phyloP scores from a whole-genome alignment of 2,888 invertebrate species.

The Chymomyza procnemis region DNA sequence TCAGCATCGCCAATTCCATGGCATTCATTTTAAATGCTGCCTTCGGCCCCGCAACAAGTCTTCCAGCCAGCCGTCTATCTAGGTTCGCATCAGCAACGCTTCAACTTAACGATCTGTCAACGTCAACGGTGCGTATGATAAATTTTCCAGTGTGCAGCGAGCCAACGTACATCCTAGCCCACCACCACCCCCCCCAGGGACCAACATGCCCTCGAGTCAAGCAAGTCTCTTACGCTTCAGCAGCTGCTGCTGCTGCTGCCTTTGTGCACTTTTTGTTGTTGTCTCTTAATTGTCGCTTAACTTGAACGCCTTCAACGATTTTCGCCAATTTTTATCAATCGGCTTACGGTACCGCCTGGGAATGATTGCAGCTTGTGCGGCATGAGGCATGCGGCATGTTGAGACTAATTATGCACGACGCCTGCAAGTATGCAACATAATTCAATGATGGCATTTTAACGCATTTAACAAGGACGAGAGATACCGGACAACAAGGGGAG shows the following conservation, averaged over 20 bases:
- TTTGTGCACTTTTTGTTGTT: background rate
- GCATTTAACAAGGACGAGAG: background rate
- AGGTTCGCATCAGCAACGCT: constrained; percentile 17
- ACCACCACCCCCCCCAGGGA: constrained; percentile 15
- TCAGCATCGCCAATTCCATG: constrained; percentile 2
- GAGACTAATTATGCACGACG: background rate
- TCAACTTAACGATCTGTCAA: constrained; percentile 66
- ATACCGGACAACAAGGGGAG: background rate
- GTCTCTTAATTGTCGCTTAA: background rate
- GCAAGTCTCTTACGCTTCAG: constrained; percentile 19
- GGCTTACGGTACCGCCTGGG: background rate
- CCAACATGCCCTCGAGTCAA: too few species aligned
- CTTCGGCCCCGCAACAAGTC: constrained; percentile 26
- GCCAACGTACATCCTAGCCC: background rate
- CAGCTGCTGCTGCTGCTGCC: constrained; percentile 23
- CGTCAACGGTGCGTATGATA: constrained; percentile 73
- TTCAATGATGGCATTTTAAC: background rate
- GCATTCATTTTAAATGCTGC: constrained; percentile 31
- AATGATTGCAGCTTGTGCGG: background rate
- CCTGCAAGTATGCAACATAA: background rate
- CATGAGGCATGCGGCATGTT: background rate
- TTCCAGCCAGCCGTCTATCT: constrained; percentile 40
- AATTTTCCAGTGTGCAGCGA: constrained; percentile 61
- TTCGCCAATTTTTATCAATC: background rate
- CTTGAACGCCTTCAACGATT: background rate